Evolutionary conservation across 1,140 invertebrate genomes (phyloP).

Genomic region (Drosophila repletoides): DNA sequence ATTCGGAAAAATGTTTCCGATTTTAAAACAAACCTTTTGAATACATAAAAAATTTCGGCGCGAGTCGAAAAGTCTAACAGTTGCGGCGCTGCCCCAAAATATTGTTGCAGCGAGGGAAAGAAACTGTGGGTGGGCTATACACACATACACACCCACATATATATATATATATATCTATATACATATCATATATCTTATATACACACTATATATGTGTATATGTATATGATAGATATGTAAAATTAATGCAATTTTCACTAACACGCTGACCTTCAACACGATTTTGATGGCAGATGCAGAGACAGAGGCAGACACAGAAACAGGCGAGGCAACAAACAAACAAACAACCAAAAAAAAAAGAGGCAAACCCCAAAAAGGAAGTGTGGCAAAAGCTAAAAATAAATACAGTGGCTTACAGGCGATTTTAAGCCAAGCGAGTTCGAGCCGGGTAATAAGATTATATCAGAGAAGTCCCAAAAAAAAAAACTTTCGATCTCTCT

Average conservation of each 20-base stretch:
- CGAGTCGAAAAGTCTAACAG: too few relatives aligned
- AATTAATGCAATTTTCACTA: slow-evolving; percentile 71
- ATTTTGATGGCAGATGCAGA: slow-evolving; percentile 42
- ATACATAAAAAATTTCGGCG: too few relatives aligned
- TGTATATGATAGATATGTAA: slow-evolving; percentile 22
- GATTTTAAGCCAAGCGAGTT: too few relatives aligned
- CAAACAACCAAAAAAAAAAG: slow-evolving; percentile 29
- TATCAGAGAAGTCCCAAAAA: too few relatives aligned
- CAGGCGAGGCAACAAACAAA: slow-evolving; percentile 6
- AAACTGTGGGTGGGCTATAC: background rate
- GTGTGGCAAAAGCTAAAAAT: slow-evolving; percentile 60
- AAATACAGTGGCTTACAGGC: too few relatives aligned
- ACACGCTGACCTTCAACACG: slow-evolving; percentile 76
- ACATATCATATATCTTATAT: slow-evolving; percentile 1
- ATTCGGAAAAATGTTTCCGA: too few relatives aligned
- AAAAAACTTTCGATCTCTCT: too few relatives aligned
- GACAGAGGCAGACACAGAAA: slow-evolving; percentile 10
- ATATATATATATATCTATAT: background rate
- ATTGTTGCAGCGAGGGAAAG: too few relatives aligned
- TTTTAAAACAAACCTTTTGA: too few relatives aligned
- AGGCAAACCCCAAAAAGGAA: slow-evolving; percentile 35
- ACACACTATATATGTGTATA: background rate
- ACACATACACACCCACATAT: slow-evolving; percentile 1
- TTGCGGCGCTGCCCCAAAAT: too few relatives aligned
- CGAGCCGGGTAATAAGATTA: too few relatives aligned